Conservation (phyloP, 2,113 vertebrate genomes). For the Aegotheles bennettii region DNA sequence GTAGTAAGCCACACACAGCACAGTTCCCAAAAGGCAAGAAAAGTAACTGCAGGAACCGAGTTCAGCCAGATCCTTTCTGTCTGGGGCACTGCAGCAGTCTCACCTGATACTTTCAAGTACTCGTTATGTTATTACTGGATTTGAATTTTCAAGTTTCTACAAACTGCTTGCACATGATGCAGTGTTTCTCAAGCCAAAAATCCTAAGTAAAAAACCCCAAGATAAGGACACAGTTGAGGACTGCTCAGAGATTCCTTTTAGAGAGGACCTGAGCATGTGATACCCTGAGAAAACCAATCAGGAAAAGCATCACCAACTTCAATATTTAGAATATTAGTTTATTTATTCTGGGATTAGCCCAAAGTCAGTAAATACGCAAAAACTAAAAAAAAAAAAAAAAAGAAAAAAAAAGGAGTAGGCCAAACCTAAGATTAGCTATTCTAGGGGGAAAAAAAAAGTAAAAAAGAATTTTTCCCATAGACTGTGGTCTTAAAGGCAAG, state of each 20-base stretch:
- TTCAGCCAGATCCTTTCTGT: background rate
- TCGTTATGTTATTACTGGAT: constrained; percentile 76
- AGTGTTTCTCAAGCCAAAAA: background rate
- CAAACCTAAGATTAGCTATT: background rate
- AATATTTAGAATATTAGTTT: background rate
- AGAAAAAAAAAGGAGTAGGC: too few relatives aligned
- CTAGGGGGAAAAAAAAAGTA: background rate
- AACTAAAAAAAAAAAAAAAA: background rate
- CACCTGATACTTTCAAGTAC: constrained; percentile 78
- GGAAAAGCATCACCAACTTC: background rate
- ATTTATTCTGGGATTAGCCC: background rate
- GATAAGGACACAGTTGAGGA: background rate
- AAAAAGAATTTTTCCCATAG: background rate
- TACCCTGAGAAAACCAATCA: constrained; percentile 41
- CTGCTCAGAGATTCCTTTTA: constrained; percentile 60
- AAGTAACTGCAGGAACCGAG: background rate
- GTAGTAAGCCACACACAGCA: background rate
- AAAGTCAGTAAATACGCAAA: background rate
- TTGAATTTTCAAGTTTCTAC: constrained; percentile 78
- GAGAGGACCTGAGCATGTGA: constrained; percentile 32
- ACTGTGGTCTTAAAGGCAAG: background rate
- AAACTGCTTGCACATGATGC: constrained; percentile 72
- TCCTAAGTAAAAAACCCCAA: background rate
- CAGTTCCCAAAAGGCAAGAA: background rate
- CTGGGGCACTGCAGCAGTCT: background rate